phyloP scores from a whole-genome alignment of 1,140 invertebrate genomes.

The Hesperophylax magnus region DNA sequence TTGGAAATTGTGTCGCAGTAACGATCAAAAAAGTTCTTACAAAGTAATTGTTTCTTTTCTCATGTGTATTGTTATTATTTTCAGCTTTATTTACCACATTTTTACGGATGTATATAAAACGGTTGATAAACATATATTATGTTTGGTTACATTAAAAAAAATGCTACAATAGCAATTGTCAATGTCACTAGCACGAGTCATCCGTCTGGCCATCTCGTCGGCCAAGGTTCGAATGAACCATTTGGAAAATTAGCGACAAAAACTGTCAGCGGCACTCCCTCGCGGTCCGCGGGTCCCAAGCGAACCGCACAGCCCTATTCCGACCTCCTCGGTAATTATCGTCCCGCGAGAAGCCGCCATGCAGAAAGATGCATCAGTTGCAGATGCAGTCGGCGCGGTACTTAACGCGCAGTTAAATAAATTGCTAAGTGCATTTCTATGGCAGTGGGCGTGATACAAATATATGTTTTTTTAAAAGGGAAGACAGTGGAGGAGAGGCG shows the following conservation, averaged over 20 bases:
- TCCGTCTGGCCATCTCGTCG: neutral
- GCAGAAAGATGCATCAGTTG: slow-evolving; percentile 26
- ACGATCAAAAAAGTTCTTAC: too few species aligned
- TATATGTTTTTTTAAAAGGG: neutral
- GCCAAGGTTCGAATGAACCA: neutral
- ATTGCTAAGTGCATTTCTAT: slow-evolving; percentile 1
- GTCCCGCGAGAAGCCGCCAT: neutral
- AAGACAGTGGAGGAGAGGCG: too few species aligned
- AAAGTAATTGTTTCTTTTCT: too few species aligned
- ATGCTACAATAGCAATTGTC: neutral
- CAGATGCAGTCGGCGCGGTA: neutral
- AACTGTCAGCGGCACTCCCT: neutral
- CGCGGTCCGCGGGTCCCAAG: neutral
- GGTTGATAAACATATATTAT: too few species aligned
- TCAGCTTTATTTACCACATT: too few species aligned
- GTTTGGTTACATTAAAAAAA: too few species aligned
- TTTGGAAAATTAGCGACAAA: neutral
- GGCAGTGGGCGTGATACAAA: neutral
- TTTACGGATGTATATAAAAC: too few species aligned
- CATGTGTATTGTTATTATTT: too few species aligned
- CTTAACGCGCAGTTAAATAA: slow-evolving; percentile 18
- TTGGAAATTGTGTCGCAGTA: too few species aligned
- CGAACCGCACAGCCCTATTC: neutral
- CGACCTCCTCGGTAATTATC: neutral
- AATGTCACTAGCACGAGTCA: slow-evolving; percentile 1